Evolutionary conservation across 2,797 vertebrate species (phyloP).

Genomic region (Tokudaia tokunoshimensis): DNA sequence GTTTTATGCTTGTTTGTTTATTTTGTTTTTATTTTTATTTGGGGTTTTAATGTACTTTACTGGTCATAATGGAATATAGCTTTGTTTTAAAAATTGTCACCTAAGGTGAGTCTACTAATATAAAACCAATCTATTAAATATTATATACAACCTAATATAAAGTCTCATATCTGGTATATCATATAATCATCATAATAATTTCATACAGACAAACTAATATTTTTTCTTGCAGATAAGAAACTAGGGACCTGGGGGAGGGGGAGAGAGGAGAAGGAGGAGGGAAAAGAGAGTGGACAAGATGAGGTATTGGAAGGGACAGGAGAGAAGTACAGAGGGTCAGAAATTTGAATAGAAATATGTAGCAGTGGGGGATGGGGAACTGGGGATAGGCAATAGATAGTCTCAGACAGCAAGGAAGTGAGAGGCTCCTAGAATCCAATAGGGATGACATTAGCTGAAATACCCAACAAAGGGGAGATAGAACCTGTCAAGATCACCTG

Average conservation of each 20-base stretch:
- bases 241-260: not conserved
- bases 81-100: not conserved
- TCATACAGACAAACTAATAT: not conserved
- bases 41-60: not conserved
- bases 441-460: not conserved
- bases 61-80: not conserved
- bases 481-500: not conserved
- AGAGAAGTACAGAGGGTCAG: not conserved
- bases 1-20: no score
- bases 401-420: not conserved
- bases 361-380: not conserved
- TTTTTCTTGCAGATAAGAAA: not conserved
- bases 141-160: not conserved
- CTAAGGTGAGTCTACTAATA: not conserved
- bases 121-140: slow-evolving; percentile 4
- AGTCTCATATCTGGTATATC: not conserved
- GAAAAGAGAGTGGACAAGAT: not conserved
- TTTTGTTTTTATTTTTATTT: not conserved
- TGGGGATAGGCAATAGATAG: not conserved
- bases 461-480: not conserved
- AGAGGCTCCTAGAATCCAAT: not conserved
- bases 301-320: not conserved
- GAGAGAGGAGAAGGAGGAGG: not conserved
- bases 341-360: not conserved
- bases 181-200: not conserved